These are phyloP conservation scores for Chaetura pelagica DNA, from an alignment of 2,113 vertebrate species.

Conservation along the genomic window DNA sequence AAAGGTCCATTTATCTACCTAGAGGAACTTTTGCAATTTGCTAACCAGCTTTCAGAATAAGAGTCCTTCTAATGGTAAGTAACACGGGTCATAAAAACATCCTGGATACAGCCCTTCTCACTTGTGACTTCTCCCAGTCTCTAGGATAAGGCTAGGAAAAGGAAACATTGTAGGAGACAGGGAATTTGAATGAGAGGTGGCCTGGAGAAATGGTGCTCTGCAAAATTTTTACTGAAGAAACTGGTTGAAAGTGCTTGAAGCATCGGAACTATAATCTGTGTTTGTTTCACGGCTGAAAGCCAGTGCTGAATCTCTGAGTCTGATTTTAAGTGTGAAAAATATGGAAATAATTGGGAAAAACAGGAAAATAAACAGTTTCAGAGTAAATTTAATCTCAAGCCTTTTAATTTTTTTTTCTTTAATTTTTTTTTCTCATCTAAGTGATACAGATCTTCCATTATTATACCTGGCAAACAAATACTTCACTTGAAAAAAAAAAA, in stretches of 20 bases:
- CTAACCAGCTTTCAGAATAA: neutral
- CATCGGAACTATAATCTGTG: neutral
- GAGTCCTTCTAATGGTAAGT: neutral
- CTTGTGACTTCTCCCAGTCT: neutral
- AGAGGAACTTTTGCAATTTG: neutral
- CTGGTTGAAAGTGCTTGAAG: neutral
- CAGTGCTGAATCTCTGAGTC: neutral
- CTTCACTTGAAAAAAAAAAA: neutral
- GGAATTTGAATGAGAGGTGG: neutral
- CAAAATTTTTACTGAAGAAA: neutral
- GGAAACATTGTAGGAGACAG: neutral
- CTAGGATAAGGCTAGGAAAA: neutral
- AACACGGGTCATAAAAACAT: neutral
- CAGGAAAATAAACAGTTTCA: neutral
- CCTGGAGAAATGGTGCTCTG: neutral
- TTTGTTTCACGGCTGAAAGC: neutral
- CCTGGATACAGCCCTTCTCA: neutral
- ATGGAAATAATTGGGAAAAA: neutral
- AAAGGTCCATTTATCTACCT: neutral
- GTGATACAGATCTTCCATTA: neutral
- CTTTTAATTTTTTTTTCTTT: rapidly evolving
- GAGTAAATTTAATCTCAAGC: neutral
- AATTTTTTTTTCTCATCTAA: neutral
- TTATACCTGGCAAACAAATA: neutral
- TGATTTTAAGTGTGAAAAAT: neutral